Evolutionary conservation across 2,888 invertebrate genomes (phyloP).

Genomic region (Hydrotaea cyrtoneurina): DNA sequence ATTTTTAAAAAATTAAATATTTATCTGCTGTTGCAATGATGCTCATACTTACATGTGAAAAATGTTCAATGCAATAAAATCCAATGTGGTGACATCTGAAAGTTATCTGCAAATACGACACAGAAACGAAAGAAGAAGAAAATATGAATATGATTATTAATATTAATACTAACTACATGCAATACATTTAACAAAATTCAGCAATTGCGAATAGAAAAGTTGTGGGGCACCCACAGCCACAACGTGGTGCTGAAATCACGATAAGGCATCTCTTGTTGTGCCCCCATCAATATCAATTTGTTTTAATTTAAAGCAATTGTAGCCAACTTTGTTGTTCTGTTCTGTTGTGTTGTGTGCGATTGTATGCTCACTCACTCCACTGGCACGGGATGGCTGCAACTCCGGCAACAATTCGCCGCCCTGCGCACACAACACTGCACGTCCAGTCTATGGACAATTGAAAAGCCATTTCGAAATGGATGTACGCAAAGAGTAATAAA

Average conservation of each 20-base stretch:
- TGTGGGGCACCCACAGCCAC: not conserved
- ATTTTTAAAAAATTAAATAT: not conserved
- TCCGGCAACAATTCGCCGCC: not conserved
- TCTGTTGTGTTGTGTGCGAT: too few species aligned
- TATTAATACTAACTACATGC: conserved; percentile 16
- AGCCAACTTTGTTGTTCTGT: not conserved
- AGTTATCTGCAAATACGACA: conserved; percentile 7
- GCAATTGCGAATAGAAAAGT: not conserved
- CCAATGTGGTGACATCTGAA: conserved; percentile 32
- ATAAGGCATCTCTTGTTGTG: conserved; percentile 25
- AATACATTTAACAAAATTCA: not conserved
- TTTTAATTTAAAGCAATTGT: conserved; percentile 61
- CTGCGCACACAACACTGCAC: not conserved
- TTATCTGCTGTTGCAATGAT: conserved; percentile 21
- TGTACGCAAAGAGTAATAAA: conserved; percentile 40
- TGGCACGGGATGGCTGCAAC: not conserved
- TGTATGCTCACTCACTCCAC: not conserved
- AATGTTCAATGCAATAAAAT: conserved; percentile 14
- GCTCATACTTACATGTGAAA: conserved; percentile 31
- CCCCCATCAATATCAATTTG: conserved; percentile 55
- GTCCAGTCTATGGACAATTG: conserved; percentile 44
- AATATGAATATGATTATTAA: conserved; percentile 18
- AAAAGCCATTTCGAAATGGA: conserved; percentile 50
- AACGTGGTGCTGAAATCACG: conserved; percentile 45
- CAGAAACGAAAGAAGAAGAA: not conserved